Conservation (phyloP, 1,140 invertebrate species). For the Helicoverpa zea region DNA sequence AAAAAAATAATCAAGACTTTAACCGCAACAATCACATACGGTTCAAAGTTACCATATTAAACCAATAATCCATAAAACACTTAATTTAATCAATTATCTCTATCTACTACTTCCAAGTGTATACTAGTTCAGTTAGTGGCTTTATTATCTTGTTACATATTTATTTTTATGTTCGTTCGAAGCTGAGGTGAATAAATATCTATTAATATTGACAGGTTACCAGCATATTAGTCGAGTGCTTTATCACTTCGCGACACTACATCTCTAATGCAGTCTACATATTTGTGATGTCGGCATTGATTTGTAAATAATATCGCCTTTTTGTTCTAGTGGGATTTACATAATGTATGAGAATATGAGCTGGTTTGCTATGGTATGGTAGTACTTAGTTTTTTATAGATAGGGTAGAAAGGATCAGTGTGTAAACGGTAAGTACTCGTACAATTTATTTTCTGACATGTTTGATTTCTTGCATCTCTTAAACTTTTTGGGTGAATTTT, state of each 20-base stretch:
- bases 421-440: too few relatives aligned
- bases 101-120: constrained; percentile 15
- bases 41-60: constrained; percentile 24
- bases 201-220: constrained; percentile 24
- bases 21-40: background rate
- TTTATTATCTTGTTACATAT: constrained; percentile 37
- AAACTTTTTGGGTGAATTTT: too few relatives aligned
- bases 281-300: background rate
- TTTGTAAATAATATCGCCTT: too few relatives aligned
- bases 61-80: constrained; percentile 35
- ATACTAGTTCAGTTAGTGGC: constrained; percentile 11
- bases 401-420: too few relatives aligned
- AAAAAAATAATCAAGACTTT: too few relatives aligned
- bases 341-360: too few relatives aligned
- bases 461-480: too few relatives aligned
- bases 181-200: constrained; percentile 30
- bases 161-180: constrained; percentile 35
- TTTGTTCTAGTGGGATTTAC: too few relatives aligned
- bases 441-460: too few relatives aligned
- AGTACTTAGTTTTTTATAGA: too few relatives aligned
- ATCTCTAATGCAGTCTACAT: background rate
- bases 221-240: constrained; percentile 5
- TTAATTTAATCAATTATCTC: constrained; percentile 41
- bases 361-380: too few relatives aligned
- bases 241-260: constrained; percentile 6